Percentiles rank a stretch among this genome's conserved stretches.
Evolutionary conservation across 2,797 vertebrate species (phyloP).

Genomic region (Tangara arthus): DNA sequence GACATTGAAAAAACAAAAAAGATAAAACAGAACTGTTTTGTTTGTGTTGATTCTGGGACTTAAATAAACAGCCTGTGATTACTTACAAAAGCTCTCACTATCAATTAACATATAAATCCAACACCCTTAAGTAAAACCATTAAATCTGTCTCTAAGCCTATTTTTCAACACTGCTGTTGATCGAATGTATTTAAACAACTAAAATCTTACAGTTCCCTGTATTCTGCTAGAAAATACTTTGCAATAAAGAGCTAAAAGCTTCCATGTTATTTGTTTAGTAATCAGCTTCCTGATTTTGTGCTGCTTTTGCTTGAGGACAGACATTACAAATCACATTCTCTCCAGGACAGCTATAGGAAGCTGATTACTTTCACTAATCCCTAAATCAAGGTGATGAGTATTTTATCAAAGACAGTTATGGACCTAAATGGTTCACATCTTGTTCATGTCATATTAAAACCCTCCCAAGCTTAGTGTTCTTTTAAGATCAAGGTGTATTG

Average conservation of each 20-base stretch:
- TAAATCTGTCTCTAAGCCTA: background rate
- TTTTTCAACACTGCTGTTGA: background rate
- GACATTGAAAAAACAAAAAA: background rate
- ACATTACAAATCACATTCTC: background rate
- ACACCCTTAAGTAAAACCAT: background rate
- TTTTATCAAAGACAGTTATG: background rate
- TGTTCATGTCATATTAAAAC: background rate
- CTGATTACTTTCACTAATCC: background rate
- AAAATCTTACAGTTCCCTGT: background rate
- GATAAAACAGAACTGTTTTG: background rate
- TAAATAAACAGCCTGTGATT: background rate
- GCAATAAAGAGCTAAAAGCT: background rate
- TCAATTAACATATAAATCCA: background rate
- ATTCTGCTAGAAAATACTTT: background rate
- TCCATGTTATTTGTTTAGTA: background rate
- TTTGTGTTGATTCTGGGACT: background rate
- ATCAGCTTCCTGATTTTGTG: background rate
- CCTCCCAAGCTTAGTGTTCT: background rate
- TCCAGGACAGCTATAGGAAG: background rate
- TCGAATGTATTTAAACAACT: background rate
- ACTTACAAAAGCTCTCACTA: background rate
- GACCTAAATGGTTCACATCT: background rate
- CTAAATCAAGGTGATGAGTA: background rate
- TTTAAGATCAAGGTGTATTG: background rate
- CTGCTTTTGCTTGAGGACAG: background rate